Percentiles rank a stretch among this genome's conserved stretches.
These are phyloP conservation scores for Acrobasis consociella DNA, from an alignment of 2,888 invertebrate species.

Conservation along the genomic window DNA sequence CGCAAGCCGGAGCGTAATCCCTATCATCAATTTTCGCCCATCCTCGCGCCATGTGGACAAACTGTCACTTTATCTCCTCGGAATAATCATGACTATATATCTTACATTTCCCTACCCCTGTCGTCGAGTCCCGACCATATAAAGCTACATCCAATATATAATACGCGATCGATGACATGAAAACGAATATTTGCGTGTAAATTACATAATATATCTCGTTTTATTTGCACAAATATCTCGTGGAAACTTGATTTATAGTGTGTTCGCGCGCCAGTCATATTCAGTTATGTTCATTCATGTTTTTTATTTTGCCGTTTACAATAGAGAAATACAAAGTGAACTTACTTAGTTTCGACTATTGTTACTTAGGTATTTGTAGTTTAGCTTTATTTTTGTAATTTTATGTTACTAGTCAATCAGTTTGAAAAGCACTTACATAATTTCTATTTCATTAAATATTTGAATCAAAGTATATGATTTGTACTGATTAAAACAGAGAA, in stretches of 20 bases:
- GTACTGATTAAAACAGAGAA: too few relatives aligned
- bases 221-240: slow-evolving; percentile 18
- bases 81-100: slow-evolving; percentile 47
- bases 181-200: slow-evolving; percentile 15
- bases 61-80: slow-evolving; percentile 43
- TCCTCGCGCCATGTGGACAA: slow-evolving; percentile 40
- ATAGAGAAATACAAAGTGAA: not conserved
- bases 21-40: slow-evolving; percentile 46
- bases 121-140: slow-evolving; percentile 37
- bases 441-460: too few relatives aligned
- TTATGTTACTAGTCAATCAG: too few relatives aligned
- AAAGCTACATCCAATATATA: slow-evolving; percentile 25
- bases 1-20: slow-evolving; percentile 33
- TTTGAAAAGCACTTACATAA: too few relatives aligned
- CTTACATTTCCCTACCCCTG: slow-evolving; percentile 40
- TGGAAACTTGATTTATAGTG: slow-evolving; percentile 16
- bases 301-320: not conserved
- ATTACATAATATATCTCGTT: slow-evolving; percentile 19
- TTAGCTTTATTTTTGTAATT: too few relatives aligned
- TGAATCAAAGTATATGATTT: too few relatives aligned
- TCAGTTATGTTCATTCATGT: not conserved
- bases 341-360: too few relatives aligned
- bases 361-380: too few relatives aligned
- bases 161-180: slow-evolving; percentile 19
- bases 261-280: not conserved